Base-by-base conservation (phyloP, 2,888 invertebrate species). In the Sepiola atlantica region DNA sequence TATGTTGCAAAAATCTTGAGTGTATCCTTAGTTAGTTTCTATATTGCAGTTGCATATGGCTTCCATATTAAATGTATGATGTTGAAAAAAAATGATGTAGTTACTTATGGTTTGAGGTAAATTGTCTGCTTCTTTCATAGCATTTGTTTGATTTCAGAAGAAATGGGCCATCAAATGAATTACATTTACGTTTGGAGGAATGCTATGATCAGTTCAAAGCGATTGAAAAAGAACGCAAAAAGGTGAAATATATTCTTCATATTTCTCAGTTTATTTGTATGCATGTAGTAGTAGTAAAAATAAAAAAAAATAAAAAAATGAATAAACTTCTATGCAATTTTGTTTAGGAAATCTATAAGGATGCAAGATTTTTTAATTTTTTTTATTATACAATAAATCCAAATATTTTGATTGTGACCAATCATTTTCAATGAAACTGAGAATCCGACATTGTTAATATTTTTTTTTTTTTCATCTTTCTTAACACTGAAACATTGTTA, bases 121-220 rank as follows among this genome's bases (percentile, higher is more conserved):
- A 91, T 91, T 35, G 1, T 35, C 20, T 35, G n/a, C n/a, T 91
- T 91, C 8, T 35, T 54, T 45, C 24, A 45, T 54, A 55, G 16
- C 28, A 94, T 94, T 54, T 94, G 90, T 94, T 94, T 93, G 90
- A 55, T 95, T 95, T 28, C 94, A 97, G 98, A 94, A 97, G 98
- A 91, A 97, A 98, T 97, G 97, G 97, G 20, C 97, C 97, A 94
- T 97, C 97, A 12, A 97, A 97, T 95, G 98, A 98, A 61, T 97
- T 98, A 4, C 98, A 98, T 97, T 97, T 98, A 20, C 98, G 98
- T 0, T 97, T 98, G 14, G 98, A 98, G 96, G 98, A 98, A 94
- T 98, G 98, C 96, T 98, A 98, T 97, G 98, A 98, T 95, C 98
- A 98, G 96, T 98, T 98, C 97, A 98, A 98, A 94, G 98, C 98